Percentiles rank a stretch among this genome's conserved stretches.
Evolutionary conservation across 2,113 vertebrate species (phyloP).

Genomic region (Lycaon pictus): DNA sequence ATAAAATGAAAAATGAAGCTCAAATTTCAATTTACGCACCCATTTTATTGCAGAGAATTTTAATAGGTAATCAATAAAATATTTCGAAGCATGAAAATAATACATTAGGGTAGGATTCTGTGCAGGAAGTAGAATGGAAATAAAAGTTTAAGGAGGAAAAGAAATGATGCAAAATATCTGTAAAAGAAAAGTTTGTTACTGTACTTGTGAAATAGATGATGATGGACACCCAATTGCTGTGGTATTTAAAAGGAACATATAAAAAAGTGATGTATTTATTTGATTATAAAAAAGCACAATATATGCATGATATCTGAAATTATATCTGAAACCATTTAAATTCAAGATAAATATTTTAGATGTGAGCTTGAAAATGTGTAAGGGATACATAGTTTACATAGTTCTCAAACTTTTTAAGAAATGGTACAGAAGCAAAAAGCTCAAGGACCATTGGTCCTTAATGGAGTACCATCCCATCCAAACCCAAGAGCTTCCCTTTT

Average conservation of each 20-base stretch:
- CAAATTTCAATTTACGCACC: not conserved
- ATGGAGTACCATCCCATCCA: too few species aligned
- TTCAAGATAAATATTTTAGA: not conserved
- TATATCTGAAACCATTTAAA: not conserved
- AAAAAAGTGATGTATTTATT: not conserved
- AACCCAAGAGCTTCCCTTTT: not conserved
- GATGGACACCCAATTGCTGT: not conserved
- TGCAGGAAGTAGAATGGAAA: constrained; percentile 14
- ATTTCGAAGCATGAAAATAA: constrained; percentile 49
- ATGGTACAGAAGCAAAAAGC: not conserved
- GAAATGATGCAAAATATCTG: not conserved
- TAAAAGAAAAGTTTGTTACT: not conserved
- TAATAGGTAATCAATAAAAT: constrained; percentile 22
- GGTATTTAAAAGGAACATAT: not conserved
- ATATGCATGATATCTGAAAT: not conserved
- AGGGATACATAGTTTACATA: not conserved
- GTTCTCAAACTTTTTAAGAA: not conserved
- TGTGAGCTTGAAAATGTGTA: not conserved
- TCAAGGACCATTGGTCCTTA: not conserved
- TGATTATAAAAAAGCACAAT: constrained; percentile 29
- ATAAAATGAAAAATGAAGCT: constrained; percentile 42
- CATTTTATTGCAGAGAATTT: constrained; percentile 44
- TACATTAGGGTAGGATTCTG: not conserved
- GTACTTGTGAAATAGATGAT: not conserved
- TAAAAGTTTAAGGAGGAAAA: constrained; percentile 12